These are phyloP conservation scores for Lepus townsendii DNA, from an alignment of 2,797 vertebrate species.

Conservation along the genomic window DNA sequence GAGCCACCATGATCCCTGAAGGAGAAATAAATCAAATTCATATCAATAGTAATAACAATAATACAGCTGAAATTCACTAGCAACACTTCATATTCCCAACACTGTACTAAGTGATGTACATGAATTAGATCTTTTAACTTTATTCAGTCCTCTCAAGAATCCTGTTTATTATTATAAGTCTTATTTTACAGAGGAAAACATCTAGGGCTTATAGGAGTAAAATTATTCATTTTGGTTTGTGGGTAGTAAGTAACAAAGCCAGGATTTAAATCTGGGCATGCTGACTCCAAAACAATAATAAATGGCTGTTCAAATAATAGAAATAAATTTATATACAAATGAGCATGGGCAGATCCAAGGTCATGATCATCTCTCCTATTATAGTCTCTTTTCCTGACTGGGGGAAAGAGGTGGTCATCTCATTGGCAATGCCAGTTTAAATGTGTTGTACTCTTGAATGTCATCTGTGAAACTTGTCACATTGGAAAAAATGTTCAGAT, in stretches of 20 bases:
- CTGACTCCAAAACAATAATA: slow-evolving; percentile 15
- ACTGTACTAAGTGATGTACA: background rate
- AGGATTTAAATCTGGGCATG: slow-evolving; percentile 6
- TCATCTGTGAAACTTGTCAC: slow-evolving; percentile 81
- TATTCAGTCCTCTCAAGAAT: background rate
- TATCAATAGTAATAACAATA: background rate
- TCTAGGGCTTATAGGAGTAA: background rate
- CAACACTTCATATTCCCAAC: background rate
- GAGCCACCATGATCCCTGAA: background rate
- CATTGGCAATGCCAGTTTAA: slow-evolving; percentile 29
- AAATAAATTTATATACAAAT: slow-evolving; percentile 20
- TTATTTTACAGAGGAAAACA: slow-evolving; percentile 41
- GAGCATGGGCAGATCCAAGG: background rate
- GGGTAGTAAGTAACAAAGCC: background rate
- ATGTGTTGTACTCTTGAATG: slow-evolving; percentile 75
- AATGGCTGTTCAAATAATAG: slow-evolving; percentile 39
- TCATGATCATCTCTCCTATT: slow-evolving; percentile 20
- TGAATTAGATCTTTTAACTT: background rate
- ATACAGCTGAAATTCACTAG: background rate
- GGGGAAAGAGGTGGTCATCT: slow-evolving; percentile 15
- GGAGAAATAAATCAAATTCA: background rate
- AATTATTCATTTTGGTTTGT: slow-evolving; percentile 14
- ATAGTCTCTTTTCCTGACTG: slow-evolving; percentile 2
- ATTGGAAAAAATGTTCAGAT: slow-evolving; percentile 77
- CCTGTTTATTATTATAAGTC: background rate